phyloP scores from a whole-genome alignment of 2,113 vertebrate species.

The Microcebus ravelobensis region DNA sequence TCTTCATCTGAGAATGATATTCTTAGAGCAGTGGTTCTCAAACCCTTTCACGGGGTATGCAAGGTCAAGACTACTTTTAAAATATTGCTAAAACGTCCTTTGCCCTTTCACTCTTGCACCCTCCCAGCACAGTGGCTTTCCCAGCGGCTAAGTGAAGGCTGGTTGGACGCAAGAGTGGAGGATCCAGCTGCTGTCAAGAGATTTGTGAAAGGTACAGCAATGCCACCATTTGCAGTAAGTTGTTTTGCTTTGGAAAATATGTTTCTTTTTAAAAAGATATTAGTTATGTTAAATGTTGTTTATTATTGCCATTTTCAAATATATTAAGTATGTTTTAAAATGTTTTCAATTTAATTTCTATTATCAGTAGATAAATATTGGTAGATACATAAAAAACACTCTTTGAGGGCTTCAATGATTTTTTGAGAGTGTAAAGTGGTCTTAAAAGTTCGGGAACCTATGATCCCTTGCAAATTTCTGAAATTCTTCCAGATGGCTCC shows the following conservation, averaged over 20 bases:
- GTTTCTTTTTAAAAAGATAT: neutral
- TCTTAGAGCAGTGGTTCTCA: neutral
- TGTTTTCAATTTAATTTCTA: neutral
- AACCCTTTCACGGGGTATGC: neutral
- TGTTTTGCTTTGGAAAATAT: constrained; percentile 17
- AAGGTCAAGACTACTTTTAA: neutral
- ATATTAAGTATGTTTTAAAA: neutral
- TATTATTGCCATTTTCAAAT: neutral
- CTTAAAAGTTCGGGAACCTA: neutral
- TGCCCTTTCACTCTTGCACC: neutral
- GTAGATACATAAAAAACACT: neutral
- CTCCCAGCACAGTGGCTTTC: accelerated
- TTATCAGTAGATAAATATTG: neutral
- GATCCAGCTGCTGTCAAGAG: neutral
- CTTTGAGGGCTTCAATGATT: neutral
- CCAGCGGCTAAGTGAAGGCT: accelerated
- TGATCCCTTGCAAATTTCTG: neutral
- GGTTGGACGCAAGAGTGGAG: accelerated
- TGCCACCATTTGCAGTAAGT: neutral
- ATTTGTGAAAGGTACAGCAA: neutral
- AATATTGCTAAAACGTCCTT: neutral
- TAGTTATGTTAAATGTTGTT: neutral
- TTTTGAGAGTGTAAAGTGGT: neutral
- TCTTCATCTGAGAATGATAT: neutral
- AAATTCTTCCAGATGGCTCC: neutral